These are phyloP conservation scores for Mystacides longicornis DNA, from an alignment of 2,888 invertebrate genomes.

Conservation along the genomic window DNA sequence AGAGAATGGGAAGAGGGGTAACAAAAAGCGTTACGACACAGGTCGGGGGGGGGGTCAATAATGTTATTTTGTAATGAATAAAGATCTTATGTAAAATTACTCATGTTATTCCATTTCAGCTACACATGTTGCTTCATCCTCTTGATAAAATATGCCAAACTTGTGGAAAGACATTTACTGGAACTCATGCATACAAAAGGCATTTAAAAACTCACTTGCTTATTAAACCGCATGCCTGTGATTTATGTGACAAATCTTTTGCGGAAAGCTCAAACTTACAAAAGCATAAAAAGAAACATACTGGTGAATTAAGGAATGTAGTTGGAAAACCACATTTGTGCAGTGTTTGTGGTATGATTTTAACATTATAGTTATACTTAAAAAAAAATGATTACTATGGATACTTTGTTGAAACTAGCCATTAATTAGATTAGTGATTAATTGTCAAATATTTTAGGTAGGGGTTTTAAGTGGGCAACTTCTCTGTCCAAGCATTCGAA, in stretches of 20 bases:
- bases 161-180: constrained; percentile 39
- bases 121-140: constrained; percentile 40
- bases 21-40: no score
- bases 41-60: no score
- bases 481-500: constrained; percentile 47
- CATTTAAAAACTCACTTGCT: constrained; percentile 42
- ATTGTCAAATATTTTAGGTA: constrained; percentile 28
- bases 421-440: not conserved
- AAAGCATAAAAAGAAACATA: constrained; percentile 45
- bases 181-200: constrained; percentile 37
- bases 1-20: no score
- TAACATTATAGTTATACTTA: not conserved
- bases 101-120: constrained; percentile 27
- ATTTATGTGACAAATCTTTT: constrained; percentile 43
- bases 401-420: not conserved
- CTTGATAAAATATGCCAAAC: constrained; percentile 36
- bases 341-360: constrained; percentile 35
- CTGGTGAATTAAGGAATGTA: constrained; percentile 41
- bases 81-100: no score
- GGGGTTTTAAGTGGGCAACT: constrained; percentile 45
- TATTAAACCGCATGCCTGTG: constrained; percentile 42
- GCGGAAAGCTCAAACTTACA: constrained; percentile 44
- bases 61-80: no score
- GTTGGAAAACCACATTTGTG: constrained; percentile 40
- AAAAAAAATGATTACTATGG: not conserved